phyloP scores from a whole-genome alignment of 2,113 vertebrate genomes.

The Gambusia holbrooki region DNA sequence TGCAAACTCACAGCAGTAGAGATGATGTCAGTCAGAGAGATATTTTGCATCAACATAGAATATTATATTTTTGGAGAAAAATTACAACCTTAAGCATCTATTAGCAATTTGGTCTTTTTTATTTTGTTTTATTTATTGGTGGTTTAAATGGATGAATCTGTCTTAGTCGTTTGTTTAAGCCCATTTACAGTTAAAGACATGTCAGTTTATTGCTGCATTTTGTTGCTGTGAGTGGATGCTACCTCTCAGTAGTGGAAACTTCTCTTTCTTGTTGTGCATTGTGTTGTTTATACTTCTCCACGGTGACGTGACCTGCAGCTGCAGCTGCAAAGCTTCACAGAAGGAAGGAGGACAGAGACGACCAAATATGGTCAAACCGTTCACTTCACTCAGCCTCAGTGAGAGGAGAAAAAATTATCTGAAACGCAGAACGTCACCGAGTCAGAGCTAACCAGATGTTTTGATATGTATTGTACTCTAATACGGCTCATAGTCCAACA shows the following conservation, averaged over 20 bases:
- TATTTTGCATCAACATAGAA: no score
- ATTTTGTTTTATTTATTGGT: background rate
- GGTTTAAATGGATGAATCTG: background rate
- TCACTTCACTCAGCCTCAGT: slow-evolving; percentile 2
- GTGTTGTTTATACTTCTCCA: slow-evolving; percentile 36
- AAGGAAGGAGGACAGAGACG: slow-evolving; percentile 35
- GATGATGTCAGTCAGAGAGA: no score
- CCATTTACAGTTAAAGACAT: background rate
- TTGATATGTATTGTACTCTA: background rate
- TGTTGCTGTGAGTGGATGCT: background rate
- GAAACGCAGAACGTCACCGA: slow-evolving; percentile 6
- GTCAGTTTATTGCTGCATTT: background rate
- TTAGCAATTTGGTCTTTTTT: background rate
- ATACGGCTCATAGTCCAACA: background rate
- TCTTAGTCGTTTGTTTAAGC: background rate
- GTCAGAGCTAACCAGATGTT: slow-evolving; percentile 30
- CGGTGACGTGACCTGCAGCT: slow-evolving; percentile 48
- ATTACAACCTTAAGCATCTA: no score
- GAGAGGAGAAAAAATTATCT: background rate
- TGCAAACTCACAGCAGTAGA: background rate
- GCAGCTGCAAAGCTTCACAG: slow-evolving; percentile 62
- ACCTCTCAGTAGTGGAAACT: slow-evolving; percentile 18
- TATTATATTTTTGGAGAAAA: no score
- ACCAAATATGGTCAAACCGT: slow-evolving; percentile 60
- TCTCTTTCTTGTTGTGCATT: background rate